These are phyloP conservation scores for Enteromius thamalakanensis DNA, from an alignment of 2,797 vertebrate genomes.

Conservation along the genomic window DNA sequence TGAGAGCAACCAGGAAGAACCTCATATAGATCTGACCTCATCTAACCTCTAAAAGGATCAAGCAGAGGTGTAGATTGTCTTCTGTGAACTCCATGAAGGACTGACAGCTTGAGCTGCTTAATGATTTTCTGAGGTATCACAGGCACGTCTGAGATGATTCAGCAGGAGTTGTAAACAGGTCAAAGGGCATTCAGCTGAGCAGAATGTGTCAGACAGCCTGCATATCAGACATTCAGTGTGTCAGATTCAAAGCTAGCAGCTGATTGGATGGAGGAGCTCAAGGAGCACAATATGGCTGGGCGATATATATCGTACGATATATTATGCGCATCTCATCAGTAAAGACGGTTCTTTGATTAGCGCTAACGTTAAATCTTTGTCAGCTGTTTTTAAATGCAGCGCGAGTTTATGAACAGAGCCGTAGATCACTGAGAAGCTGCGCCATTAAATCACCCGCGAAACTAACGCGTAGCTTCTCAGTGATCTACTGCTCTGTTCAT, in stretches of 20 bases:
- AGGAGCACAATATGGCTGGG: background rate
- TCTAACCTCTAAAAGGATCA: background rate
- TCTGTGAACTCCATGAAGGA: background rate
- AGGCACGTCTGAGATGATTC: slow-evolving; percentile 1
- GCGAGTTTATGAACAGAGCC: no score
- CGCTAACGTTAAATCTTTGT: no score
- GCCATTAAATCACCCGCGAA: no score
- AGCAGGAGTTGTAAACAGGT: background rate
- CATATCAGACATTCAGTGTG: background rate
- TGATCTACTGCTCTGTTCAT: no score
- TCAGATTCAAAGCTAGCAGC: background rate
- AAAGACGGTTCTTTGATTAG: no score
- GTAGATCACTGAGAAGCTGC: no score
- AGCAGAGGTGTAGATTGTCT: background rate
- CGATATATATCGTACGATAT: no score
- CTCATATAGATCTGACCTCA: background rate
- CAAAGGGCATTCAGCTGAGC: background rate
- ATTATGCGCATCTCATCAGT: no score
- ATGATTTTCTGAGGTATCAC: slow-evolving; percentile 7
- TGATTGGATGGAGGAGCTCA: background rate
- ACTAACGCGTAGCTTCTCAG: no score
- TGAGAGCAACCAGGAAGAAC: background rate
- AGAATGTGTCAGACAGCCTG: background rate
- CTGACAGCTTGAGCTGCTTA: background rate
- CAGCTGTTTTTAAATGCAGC: no score